These are phyloP conservation scores for Arge pagana DNA, from an alignment of 2,888 invertebrate species.

Conservation along the genomic window DNA sequence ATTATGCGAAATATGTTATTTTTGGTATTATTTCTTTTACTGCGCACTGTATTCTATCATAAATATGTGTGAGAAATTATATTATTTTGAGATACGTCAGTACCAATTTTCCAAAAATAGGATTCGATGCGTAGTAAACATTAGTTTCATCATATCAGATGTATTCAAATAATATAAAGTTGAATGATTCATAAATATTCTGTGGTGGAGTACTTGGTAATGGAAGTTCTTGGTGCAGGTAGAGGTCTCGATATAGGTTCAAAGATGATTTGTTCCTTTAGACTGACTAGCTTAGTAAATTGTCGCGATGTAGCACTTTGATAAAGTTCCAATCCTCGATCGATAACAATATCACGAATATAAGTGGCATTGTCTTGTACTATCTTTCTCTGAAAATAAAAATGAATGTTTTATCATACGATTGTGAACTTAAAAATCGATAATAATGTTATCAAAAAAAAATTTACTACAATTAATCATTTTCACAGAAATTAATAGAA, in stretches of 20 bases:
- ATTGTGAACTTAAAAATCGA: constrained; percentile 7
- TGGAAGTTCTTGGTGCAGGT: constrained; percentile 64
- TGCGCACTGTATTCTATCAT: too few species aligned
- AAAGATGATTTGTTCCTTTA: constrained; percentile 64
- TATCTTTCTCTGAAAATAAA: constrained; percentile 66
- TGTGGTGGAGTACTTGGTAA: constrained; percentile 72
- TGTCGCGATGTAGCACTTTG: constrained; percentile 48
- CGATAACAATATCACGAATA: constrained; percentile 64
- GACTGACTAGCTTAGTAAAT: constrained; percentile 43
- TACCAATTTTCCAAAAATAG: too few species aligned
- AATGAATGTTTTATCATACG: neutral
- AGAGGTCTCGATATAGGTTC: constrained; percentile 62
- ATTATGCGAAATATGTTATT: constrained; percentile 11
- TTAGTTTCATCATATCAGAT: too few species aligned
- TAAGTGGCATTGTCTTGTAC: constrained; percentile 70
- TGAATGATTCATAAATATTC: constrained; percentile 64
- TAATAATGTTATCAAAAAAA: neutral
- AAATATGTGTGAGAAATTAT: too few species aligned
- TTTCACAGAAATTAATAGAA: constrained; percentile 11
- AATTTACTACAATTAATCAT: constrained; percentile 9
- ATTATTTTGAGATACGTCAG: too few species aligned
- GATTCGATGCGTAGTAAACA: too few species aligned
- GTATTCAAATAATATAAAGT: too few species aligned
- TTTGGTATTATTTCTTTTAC: constrained; percentile 2
- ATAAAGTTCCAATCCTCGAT: constrained; percentile 51